Percentiles rank a stretch among this genome's conserved stretches.
Conservation (phyloP, 2,888 invertebrate species). For the Hirtodrosophila alboralis region DNA sequence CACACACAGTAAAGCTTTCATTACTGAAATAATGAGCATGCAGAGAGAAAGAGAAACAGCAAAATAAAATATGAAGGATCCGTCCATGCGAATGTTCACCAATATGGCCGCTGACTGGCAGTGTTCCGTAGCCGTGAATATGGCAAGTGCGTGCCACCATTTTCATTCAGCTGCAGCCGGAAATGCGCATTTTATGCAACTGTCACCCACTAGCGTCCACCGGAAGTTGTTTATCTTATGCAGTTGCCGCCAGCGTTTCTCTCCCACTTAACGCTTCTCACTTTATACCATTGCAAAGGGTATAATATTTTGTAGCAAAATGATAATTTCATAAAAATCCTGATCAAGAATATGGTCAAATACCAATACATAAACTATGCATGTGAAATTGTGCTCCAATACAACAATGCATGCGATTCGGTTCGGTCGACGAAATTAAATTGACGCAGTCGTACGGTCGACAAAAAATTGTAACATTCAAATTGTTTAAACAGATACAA, state of each 20-base stretch:
- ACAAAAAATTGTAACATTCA: too few relatives aligned
- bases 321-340: too few relatives aligned
- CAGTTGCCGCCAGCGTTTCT: constrained; percentile 8
- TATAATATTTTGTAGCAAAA: not conserved
- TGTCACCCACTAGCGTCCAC: constrained; percentile 49
- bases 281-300: constrained; percentile 4
- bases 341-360: too few relatives aligned
- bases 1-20: constrained; percentile 6
- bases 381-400: too few relatives aligned
- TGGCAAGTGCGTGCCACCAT: constrained; percentile 41
- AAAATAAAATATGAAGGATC: constrained; percentile 3
- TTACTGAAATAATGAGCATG: constrained; percentile 20
- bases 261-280: not conserved
- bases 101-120: constrained; percentile 37
- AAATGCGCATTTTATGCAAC: constrained; percentile 62
- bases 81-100: constrained; percentile 22
- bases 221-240: constrained; percentile 67
- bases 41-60: constrained; percentile 2
- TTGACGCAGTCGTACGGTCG: too few relatives aligned
- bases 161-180: constrained; percentile 50
- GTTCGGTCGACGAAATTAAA: too few relatives aligned
- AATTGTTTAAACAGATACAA: too few relatives aligned
- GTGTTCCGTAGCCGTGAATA: constrained; percentile 28
- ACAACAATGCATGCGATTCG: too few relatives aligned
- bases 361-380: too few relatives aligned